Conservation (phyloP, 1,140 invertebrate genomes). For the Onthophagus taurus region DNA sequence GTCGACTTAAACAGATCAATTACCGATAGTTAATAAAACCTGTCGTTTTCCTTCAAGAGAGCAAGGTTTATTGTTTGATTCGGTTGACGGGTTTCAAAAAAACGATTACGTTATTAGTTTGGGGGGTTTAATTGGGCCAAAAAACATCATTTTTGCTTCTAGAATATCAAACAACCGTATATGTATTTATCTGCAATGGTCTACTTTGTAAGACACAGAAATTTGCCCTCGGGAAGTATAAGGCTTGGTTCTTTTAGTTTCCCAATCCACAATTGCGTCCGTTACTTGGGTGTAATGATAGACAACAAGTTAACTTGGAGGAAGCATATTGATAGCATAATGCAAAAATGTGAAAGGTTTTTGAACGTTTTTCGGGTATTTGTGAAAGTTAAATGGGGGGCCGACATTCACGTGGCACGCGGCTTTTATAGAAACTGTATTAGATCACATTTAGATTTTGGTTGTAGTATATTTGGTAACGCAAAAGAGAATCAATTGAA, state of each 20-base stretch:
- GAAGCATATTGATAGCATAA: not conserved
- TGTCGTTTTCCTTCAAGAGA: conserved; percentile 6
- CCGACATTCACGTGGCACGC: not conserved
- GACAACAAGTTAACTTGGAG: not conserved
- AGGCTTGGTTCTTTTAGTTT: not conserved
- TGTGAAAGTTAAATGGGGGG: conserved; percentile 2
- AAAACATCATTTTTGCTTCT: conserved; percentile 15
- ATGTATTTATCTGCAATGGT: conserved; percentile 4
- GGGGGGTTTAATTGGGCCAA: conserved; percentile 10
- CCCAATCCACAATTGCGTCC: not conserved
- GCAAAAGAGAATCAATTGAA: conserved; percentile 1
- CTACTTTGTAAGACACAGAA: not conserved
- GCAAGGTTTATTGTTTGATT: conserved; percentile 11
- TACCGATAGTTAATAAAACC: no score
- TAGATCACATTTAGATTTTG: not conserved
- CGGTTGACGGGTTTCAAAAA: conserved; percentile 6
- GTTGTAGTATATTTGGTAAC: not conserved
- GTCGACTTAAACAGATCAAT: no score
- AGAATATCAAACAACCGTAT: conserved; percentile 13
- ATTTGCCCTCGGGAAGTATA: not conserved
- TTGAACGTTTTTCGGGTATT: not conserved
- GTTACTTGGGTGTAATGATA: not conserved
- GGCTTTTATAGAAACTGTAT: no score
- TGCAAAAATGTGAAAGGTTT: not conserved
- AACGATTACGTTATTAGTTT: conserved; percentile 13